A percentile compares a stretch with the other conserved stretches of the same genome.
Evolutionary conservation across 2,888 invertebrate genomes (phyloP).

Genomic region (Tipula unca): DNA sequence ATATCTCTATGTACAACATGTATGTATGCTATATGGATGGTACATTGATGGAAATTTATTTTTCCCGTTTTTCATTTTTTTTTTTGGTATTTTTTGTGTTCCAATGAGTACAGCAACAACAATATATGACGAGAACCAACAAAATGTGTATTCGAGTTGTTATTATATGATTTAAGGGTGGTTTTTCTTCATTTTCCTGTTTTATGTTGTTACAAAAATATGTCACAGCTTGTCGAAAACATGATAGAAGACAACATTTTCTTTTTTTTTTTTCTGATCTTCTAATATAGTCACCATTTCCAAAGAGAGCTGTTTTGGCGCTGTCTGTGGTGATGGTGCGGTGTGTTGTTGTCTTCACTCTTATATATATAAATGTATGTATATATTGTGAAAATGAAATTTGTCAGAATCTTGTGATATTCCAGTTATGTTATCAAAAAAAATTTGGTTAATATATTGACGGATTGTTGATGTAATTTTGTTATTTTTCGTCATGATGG

Average conservation of each 20-base stretch:
- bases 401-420: not conserved
- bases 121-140: not conserved
- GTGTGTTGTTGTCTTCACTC: not conserved
- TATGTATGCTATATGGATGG: not conserved
- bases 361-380: too few relatives aligned
- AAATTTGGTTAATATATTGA: conserved; percentile 14
- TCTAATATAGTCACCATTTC: conserved; percentile 8
- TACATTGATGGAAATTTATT: not conserved
- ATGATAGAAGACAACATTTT: conserved; percentile 3
- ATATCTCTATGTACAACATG: not conserved
- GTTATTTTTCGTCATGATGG: not conserved
- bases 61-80: conserved; percentile 4
- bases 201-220: conserved; percentile 14
- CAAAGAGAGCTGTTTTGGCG: not conserved
- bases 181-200: conserved; percentile 10
- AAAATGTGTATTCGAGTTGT: not conserved
- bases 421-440: conserved; percentile 1
- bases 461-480: not conserved
- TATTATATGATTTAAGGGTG: conserved; percentile 14
- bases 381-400: conserved; percentile 1
- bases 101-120: not conserved
- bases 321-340: not conserved
- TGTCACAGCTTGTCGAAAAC: conserved; percentile 14
- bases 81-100: not conserved
- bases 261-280: not conserved